Evolutionary conservation across 37 sponge, comb jelly and placozoan genomes (phyloP).

Genomic region (Beroe ovata): DNA sequence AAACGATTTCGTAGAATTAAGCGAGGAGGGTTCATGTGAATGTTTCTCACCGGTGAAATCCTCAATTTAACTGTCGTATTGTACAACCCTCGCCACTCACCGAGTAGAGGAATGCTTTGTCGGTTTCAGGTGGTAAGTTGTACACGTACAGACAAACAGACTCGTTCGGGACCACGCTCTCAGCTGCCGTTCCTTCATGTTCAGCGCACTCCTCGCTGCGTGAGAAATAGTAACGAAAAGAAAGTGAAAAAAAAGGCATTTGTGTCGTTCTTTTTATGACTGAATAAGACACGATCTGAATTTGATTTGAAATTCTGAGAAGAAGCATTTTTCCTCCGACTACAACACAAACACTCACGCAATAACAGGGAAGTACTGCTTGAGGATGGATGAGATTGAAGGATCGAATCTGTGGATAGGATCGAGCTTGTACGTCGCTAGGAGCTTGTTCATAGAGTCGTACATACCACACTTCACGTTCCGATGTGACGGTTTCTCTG

Average conservation of each 20-base stretch:
- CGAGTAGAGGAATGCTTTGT: slow-evolving; percentile 77
- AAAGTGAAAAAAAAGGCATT: too few species aligned
- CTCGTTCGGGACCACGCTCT: neutral
- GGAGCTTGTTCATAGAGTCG: slow-evolving; percentile 14
- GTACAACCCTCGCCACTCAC: too few species aligned
- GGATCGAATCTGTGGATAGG: neutral
- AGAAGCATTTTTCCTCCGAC: too few species aligned
- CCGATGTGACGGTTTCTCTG: slow-evolving; percentile 48
- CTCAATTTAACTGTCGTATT: too few species aligned
- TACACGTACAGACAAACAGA: slow-evolving; percentile 81
- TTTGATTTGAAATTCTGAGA: too few species aligned
- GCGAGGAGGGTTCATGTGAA: too few species aligned
- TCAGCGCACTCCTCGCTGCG: neutral
- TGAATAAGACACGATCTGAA: too few species aligned
- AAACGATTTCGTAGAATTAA: too few species aligned
- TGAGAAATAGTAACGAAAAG: too few species aligned
- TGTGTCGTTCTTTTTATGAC: too few species aligned
- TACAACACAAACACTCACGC: too few species aligned
- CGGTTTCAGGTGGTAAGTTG: slow-evolving; percentile 79
- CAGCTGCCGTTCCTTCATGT: neutral
- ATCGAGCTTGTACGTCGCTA: slow-evolving; percentile 19
- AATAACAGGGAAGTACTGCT: slow-evolving; percentile 25
- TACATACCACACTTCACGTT: slow-evolving; percentile 40
- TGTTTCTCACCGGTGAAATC: too few species aligned
- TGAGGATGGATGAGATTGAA: neutral